These are phyloP conservation scores for Oncorhynchus kisutch DNA, from an alignment of 2,113 vertebrate genomes.

Conservation along the genomic window DNA sequence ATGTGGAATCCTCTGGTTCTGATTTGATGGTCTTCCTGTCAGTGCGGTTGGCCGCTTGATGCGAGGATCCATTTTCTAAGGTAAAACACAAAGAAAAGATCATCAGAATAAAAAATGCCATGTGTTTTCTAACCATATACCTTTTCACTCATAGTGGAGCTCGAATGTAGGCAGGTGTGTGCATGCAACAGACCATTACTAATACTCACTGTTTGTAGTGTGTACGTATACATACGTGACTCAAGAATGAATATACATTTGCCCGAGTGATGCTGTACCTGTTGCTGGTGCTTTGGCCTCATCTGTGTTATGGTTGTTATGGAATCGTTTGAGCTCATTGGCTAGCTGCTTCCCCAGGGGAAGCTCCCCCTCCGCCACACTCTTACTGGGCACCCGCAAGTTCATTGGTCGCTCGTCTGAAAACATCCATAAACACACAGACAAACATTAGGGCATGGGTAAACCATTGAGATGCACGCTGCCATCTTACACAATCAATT, in stretches of 20 bases:
- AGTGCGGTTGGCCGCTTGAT: conserved; percentile 78
- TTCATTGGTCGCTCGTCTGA: conserved; percentile 88
- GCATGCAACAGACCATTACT: not conserved
- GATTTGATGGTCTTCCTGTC: conserved; percentile 94
- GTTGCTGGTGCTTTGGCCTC: conserved; percentile 79
- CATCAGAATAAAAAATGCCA: not conserved
- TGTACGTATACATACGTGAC: not conserved
- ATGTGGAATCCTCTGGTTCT: conserved; percentile 96
- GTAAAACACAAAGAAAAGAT: conserved; percentile 6
- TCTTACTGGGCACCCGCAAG: conserved; percentile 80
- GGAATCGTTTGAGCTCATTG: conserved; percentile 83
- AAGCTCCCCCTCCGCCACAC: conserved; percentile 68
- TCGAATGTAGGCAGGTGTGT: not conserved
- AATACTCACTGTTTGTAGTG: not conserved
- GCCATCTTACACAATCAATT: too few species aligned
- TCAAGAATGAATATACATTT: not conserved
- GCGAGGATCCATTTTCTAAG: conserved; percentile 86
- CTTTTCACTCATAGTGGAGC: not conserved
- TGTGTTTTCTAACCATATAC: not conserved
- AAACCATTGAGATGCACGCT: not conserved
- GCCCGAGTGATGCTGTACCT: conserved; percentile 47
- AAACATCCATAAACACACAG: not conserved
- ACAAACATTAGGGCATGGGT: not conserved
- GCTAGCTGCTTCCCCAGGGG: conserved; percentile 82
- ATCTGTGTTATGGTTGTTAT: conserved; percentile 56